phyloP scores from a whole-genome alignment of 2,888 invertebrate species.

The Cabera pusaria region DNA sequence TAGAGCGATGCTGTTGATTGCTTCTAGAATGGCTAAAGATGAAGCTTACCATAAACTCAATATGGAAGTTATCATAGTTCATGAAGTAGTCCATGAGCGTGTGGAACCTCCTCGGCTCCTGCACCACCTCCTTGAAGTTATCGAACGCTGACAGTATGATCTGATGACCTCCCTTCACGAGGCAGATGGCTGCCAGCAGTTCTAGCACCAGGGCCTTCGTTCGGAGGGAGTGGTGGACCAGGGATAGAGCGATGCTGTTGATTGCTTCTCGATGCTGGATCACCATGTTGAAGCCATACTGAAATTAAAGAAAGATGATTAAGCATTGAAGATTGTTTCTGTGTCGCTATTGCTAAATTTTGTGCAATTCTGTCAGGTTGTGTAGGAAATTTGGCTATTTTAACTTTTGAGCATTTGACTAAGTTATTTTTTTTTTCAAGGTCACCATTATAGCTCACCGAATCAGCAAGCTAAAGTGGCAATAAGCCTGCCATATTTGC shows the following conservation, averaged over 20 bases:
- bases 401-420: no score
- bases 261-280: conserved; percentile 99
- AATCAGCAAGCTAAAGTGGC: no score
- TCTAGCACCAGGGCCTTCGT: conserved; percentile 99
- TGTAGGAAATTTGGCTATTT: no score
- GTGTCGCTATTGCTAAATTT: no score
- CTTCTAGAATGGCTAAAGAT: background rate
- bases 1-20: conserved; percentile 98
- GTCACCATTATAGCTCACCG: no score
- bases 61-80: conserved; percentile 97
- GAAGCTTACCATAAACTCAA: conserved; percentile 97
- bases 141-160: conserved; percentile 98
- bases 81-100: conserved; percentile 99
- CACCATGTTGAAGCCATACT: conserved; percentile 99
- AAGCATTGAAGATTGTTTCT: no score
- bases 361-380: no score
- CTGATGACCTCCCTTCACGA: conserved; percentile 99
- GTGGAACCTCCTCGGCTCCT: conserved; percentile 95
- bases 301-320: no score
- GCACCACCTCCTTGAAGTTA: conserved; percentile 96
- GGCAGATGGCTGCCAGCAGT: conserved; percentile 98
- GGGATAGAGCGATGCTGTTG: conserved; percentile 98
- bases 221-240: conserved; percentile 97
- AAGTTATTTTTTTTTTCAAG: no score
- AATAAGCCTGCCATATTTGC: no score